Conservation (phyloP, 2,797 vertebrate species). For the Petrocephalus sullivani region DNA sequence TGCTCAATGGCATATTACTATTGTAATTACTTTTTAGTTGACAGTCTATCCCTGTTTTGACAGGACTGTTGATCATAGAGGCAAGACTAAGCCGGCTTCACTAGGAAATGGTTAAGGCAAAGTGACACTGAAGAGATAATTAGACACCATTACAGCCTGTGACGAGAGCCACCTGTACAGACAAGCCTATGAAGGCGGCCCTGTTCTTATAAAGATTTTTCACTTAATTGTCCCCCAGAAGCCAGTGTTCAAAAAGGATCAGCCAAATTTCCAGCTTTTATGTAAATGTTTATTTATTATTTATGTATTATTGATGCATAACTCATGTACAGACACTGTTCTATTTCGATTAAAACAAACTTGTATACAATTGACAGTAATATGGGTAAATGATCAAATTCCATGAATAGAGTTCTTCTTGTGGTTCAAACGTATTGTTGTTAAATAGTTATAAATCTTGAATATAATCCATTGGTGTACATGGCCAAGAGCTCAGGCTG, state of each 20-base stretch:
- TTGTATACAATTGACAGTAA: background rate
- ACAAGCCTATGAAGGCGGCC: conserved; percentile 55
- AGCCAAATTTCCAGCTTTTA: background rate
- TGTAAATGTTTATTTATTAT: background rate
- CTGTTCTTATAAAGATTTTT: conserved; percentile 49
- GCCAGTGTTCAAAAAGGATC: background rate
- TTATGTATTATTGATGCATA: background rate
- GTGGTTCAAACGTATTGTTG: background rate
- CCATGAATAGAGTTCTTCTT: background rate
- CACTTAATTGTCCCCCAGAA: conserved; percentile 54
- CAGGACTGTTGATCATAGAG: background rate
- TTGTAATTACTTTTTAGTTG: background rate
- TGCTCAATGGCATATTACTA: background rate
- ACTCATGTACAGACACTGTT: background rate
- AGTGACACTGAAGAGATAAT: conserved; percentile 36
- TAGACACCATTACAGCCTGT: conserved; percentile 50
- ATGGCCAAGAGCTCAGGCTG: conserved; percentile 1
- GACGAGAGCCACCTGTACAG: conserved; percentile 58
- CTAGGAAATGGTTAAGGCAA: conserved; percentile 7
- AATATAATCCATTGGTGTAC: conserved; percentile 9
- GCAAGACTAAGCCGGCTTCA: background rate
- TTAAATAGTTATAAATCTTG: conserved; percentile 22
- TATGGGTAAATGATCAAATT: background rate
- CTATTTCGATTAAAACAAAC: background rate
- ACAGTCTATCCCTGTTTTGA: background rate